Base-by-base conservation (phyloP, 30 jellyfish, hydroid and myxozoan genomes). In the Rhopilema esculentum region DNA sequence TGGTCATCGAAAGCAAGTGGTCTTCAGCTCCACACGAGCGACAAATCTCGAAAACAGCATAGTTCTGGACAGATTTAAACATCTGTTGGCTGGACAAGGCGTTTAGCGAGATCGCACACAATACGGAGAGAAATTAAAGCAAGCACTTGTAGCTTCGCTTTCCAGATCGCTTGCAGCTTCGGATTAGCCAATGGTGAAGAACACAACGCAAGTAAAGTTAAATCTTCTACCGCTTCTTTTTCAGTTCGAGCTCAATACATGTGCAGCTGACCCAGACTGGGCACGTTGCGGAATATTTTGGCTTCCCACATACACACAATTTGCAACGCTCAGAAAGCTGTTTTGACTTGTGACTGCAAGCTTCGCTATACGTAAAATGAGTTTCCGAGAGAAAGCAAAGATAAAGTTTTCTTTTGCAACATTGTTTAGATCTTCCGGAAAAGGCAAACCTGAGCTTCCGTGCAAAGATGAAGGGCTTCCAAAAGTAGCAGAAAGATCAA, bases 391-490 rank as follows among this genome's bases (percentile, higher is more conserved):
- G 40, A 33, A 31, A 33, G 48, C 24, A 1, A 48, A 33, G 69
- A 73, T 1, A 40, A 73, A 48, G 69, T 18, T 73, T 17, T n/a
- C 1, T 1, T 73, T 73, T 33, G 69, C 84, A 32, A 73, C 30
- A 31, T 1, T 73, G 0, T 31, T 33, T 23, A 30, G 49, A 73
- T 31, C 40, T 20, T 30, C 49, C 9, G 40, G 27, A 30, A 66
- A 31, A 0, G 69, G 32, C 20, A 23, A 20, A 21, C 31, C 49
- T 31, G 84, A 73, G 33, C 57, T 2, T 40, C 57, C 12, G 57
- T 6, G 57, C 6, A 40, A 40, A 6, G 57, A 40, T 40, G 69
- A 73, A 0, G 9, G 19, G 18, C 49, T 31, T 8, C 57, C 6
- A 12, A 40, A 40, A 40, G 57, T 12, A 40, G 57, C 57, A 2